Base-by-base conservation (phyloP, 2,113 vertebrate species). In the Anser cygnoides region DNA sequence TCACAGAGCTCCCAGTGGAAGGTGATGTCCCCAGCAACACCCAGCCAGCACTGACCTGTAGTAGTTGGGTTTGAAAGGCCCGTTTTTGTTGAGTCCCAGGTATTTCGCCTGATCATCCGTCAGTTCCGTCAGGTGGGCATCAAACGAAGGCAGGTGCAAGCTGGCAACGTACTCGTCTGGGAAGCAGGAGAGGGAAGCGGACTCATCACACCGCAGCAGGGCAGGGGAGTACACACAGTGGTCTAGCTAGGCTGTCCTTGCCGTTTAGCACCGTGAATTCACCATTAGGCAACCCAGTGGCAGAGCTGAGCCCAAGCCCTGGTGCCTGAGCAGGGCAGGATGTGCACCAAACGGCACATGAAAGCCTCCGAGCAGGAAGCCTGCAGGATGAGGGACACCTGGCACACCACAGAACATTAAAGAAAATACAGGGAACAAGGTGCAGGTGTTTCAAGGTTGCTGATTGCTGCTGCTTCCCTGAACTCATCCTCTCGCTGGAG, bases 11-110 rank as follows among this genome's bases (percentile, higher is more conserved):
- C 50, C 55, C 41, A 17, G 15, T 3, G 6, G 13, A 13, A 57
- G 39, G 66, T 19, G 72, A 26, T 35, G n/a, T n/a, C 20, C 61
- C 58, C 87, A 16, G 6, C 15, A 13, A 52, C 39, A 43, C 49
- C 37, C 2, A 2, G 23, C 59, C 2, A 0, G 19, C 63, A 43
- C 93, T 23, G 22, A 98, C 98, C 98, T 98, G 98, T 99, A 99
- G 91, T 98, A 99, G 95, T 99, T 99, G 94, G 98, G 98, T 96
- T 99, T 99, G 94, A 99, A 99, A 81, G 98, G 98, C 93, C 98
- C 98, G 0, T 99, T 99, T 95, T 99, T 99, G 96, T 99, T 99
- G 96, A 98, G 98, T 93, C 98, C 98, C 97, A 99, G 97, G 90
- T 98, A 98, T 59, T 99, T 98, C 5, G 98, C 98, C 97, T 98